Base-by-base conservation (phyloP, 2,888 invertebrate species). In the Therioaphis trifolii region DNA sequence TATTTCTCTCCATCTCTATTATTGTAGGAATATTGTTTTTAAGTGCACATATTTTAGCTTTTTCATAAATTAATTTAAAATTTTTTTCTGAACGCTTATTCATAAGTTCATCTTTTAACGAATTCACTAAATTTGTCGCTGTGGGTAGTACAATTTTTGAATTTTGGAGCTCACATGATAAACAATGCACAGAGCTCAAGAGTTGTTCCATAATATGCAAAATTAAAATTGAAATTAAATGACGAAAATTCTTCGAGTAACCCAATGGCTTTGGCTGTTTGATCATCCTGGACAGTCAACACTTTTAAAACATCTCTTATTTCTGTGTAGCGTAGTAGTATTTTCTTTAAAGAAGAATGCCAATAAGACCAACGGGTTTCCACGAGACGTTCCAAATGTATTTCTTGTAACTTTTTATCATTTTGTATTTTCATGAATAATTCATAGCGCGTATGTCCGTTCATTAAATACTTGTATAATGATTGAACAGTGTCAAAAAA, bases 1-100 rank as follows among this genome's bases (percentile, higher is more conserved):
- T 68, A 68, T 68, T 68, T 68, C 21, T 68, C 40, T 68, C 40
- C 21, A 40, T 21, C 40, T 63, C 63, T 15, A 21, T 68, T 68
- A 40, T 40, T 40, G 40, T 68, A 4, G 12, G n/a, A 40, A 68
- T 4, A 12, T 68, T 0, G 21, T 68, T 68, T 21, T 68, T 68
- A 21, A 68, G 0, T 21, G 66, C 66, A 68, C 66, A 68, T 40
- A 68, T 68, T 68, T 68, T 68, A 40, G 21, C 66, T 40, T 40
- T 40, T 68, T n/a, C n/a, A n/a, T n/a, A n/a, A n/a, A n/a, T n/a
- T n/a, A n/a, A n/a, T n/a, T n/a, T n/a, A n/a, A n/a, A n/a, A n/a
- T n/a, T n/a, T n/a, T n/a, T n/a, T n/a, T n/a, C n/a, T n/a, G n/a
- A n/a, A n/a, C n/a, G n/a, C n/a, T n/a, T n/a, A n/a, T n/a, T n/a